Base-by-base conservation (phyloP, 1,140 invertebrate species). In the Colletes latitarsis region DNA sequence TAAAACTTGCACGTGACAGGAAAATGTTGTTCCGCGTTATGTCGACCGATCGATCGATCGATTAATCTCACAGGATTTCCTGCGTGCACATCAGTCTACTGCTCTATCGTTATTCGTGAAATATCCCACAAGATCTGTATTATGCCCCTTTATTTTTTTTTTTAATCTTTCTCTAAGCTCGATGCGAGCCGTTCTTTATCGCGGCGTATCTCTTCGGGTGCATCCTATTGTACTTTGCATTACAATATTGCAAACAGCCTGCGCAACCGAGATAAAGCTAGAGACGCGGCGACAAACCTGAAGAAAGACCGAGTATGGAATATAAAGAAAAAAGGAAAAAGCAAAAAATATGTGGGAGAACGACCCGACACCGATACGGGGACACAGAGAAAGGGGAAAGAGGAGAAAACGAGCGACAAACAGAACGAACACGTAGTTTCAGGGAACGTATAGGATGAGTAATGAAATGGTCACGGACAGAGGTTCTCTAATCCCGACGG, bases 391-490 rank as follows among this genome's bases (percentile, higher is more conserved):
- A 43, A 9, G 57, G 58, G 21, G 60, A 55, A 57, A 41, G 46
- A 17, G 41, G 49, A 53, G 68, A 68, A 15, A 39, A 43, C 39
- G 73, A 81, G 21, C 62, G 75, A 86, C 72, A 87, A 73, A 87
- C 70, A 68, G 67, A 82, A 82, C 64, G 78, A 75, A 82, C 80
- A 79, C 72, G 83, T 84, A 84, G 72, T 82, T 72, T 73, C 76
- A 68, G 57, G 57, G 68, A 80, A 77, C 83, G 81, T 81, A 74
- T 82, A 83, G 78, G 87, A 88, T 88, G 86, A 89, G 88, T 88
- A 89, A 89, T 88, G 86, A 89, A 89, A 89, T 84, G 84, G 84
- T 86, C 81, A 86, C 75, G 72, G 67, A 83, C 77, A 85, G 83
- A 85, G 82, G 71, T 88, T 88, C 82, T 86, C 77, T 87, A 89